Base-by-base conservation (phyloP, 2,113 vertebrate genomes). In the Gallinago media region DNA sequence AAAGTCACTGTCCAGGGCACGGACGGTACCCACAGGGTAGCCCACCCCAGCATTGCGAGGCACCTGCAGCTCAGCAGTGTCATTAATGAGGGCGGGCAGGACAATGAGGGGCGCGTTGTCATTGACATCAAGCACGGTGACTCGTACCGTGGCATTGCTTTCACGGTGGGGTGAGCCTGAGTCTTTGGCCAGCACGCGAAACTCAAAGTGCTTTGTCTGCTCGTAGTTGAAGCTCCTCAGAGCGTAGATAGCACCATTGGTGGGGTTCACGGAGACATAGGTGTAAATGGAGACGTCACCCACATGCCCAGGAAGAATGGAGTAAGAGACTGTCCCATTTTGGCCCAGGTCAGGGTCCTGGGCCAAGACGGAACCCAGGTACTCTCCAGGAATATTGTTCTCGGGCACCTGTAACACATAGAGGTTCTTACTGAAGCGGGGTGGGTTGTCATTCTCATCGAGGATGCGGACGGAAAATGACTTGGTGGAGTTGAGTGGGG, bases 341-440 rank as follows among this genome's bases (percentile, higher is more conserved):
- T 99, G 99, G 22, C 99, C 99, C 52, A 99, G 97, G 65, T 99
- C 99, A 4, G 99, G 99, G 79, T 99, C 99, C 81, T 99, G 99
- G 58, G 99, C 99, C 82, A 99, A 96, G 86, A 99, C 99, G 0
- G 99, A 99, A 42, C 99, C 99, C 50, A 99, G 96, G 86, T 99
- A 99, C 91, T 99, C 99, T 11, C 99, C 99, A 1, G 99, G 99
- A 90, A 99, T 99, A 92, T 99, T 99, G 95, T 99, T 99, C 96
- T 99, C 99, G 1, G 99, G 99, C 52, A 99, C 99, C 95, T 99
- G 99, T 79, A 99, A 98, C 58, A 99, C 98, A n/a, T 99, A 99
- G 44, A 99, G 98, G 5, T 98, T 98, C 95, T 99, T 99, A 88
- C 99, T 99, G 95, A 99, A 99, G 19, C 98, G 99, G 8, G 99